Conservation (phyloP, 1,140 invertebrate species). For the Leptestheria dahalacensis region DNA sequence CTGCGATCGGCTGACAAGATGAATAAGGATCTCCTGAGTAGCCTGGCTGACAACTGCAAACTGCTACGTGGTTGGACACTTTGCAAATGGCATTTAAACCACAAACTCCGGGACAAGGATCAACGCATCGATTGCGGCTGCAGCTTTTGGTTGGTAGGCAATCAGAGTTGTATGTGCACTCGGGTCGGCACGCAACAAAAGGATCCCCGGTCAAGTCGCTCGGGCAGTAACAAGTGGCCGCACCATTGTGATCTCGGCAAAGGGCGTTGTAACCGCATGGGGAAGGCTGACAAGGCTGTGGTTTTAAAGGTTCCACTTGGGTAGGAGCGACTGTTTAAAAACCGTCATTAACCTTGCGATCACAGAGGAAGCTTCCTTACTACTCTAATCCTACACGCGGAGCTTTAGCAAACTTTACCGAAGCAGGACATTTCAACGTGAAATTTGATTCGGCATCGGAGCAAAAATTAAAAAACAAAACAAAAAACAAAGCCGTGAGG, state of each 20-base stretch:
- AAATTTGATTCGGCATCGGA: too few species aligned
- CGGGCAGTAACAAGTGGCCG: conserved; percentile 53
- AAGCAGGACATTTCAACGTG: too few species aligned
- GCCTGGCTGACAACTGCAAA: conserved; percentile 46
- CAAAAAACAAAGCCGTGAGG: too few species aligned
- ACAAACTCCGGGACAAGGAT: conserved; percentile 52
- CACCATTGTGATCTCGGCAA: conserved; percentile 45
- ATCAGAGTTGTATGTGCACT: conserved; percentile 46
- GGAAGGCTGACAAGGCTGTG: conserved; percentile 54
- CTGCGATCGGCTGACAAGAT: conserved; percentile 41
- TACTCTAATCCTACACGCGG: too few species aligned
- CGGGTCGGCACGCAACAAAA: conserved; percentile 53
- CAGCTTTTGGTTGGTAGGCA: conserved; percentile 37
- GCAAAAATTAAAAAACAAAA: too few species aligned
- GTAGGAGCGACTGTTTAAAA: too few species aligned
- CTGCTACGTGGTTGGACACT: conserved; percentile 58
- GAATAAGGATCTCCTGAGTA: conserved; percentile 54
- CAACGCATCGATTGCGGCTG: conserved; percentile 49
- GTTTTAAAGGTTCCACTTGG: too few species aligned
- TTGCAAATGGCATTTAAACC: conserved; percentile 50
- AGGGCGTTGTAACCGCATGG: conserved; percentile 59
- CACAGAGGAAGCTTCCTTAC: too few species aligned
- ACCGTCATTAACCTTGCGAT: too few species aligned
- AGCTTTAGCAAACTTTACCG: too few species aligned
- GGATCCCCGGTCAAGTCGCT: conserved; percentile 60